Evolutionary conservation across 2,888 invertebrate species (phyloP).

Genomic region (Lasioglossum malachurum): DNA sequence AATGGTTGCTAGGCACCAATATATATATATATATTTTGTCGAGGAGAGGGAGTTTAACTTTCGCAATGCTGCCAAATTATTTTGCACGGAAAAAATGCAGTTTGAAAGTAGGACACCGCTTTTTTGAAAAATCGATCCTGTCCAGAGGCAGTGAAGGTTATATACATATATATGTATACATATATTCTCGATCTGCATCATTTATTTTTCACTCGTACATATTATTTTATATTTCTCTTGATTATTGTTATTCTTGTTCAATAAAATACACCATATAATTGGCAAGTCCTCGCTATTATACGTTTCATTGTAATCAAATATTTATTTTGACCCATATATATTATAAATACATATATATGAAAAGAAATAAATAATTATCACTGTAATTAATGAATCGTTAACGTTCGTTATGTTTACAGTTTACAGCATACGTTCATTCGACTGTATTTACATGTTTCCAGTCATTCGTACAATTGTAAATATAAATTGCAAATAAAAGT

Average conservation of each 20-base stretch:
- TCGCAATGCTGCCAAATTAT: conserved; percentile 69
- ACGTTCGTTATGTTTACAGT: neutral
- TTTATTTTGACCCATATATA: neutral
- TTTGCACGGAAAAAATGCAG: conserved; percentile 22
- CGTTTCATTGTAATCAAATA: conserved; percentile 7
- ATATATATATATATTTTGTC: conserved; percentile 32
- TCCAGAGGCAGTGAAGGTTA: neutral
- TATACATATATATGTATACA: neutral
- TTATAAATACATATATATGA: neutral
- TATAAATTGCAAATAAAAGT: conserved; percentile 12
- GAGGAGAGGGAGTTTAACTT: conserved; percentile 61
- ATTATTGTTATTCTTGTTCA: neutral
- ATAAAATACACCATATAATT: neutral
- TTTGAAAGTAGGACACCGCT: conserved; percentile 8
- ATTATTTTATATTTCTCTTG: neutral
- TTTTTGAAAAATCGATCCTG: neutral
- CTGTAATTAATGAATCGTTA: neutral
- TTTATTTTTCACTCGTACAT: neutral
- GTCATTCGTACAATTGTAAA: neutral
- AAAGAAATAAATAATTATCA: neutral
- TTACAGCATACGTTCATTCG: neutral
- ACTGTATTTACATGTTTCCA: neutral
- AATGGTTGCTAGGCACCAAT: conserved; percentile 71
- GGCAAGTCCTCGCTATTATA: neutral
- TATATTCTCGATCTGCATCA: neutral